These are phyloP conservation scores for Marmota flaviventris DNA, from an alignment of 2,113 vertebrate species.

Conservation along the genomic window DNA sequence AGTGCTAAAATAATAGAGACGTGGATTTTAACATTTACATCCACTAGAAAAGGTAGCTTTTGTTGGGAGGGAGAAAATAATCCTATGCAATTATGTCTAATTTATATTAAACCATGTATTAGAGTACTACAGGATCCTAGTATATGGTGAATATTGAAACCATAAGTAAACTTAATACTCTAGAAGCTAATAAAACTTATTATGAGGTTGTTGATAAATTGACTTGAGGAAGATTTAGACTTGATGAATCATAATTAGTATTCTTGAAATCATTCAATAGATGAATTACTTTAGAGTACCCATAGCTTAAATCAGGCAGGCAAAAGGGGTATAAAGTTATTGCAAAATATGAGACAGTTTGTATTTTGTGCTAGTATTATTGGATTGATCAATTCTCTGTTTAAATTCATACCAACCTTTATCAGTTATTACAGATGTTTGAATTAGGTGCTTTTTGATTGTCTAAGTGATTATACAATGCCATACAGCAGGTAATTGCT, in stretches of 20 bases:
- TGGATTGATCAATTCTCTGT: not conserved
- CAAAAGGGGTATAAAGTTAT: not conserved
- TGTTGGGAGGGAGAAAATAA: not conserved
- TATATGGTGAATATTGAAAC: not conserved
- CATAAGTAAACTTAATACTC: not conserved
- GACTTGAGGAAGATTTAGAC: not conserved
- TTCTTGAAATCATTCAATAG: not conserved
- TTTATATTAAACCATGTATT: not conserved
- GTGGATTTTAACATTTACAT: not conserved
- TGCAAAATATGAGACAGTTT: not conserved
- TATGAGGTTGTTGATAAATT: not conserved
- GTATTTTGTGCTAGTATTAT: not conserved
- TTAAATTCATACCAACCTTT: constrained; percentile 10
- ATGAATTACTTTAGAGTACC: not conserved
- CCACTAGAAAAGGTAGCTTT: not conserved
- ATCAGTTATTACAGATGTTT: not conserved
- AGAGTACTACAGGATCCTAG: not conserved
- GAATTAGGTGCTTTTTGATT: not conserved
- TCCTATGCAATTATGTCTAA: not conserved
- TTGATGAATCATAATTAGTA: not conserved
- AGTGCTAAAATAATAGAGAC: not conserved
- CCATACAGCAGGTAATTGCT: not conserved
- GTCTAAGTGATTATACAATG: not conserved
- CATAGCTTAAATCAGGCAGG: not conserved
- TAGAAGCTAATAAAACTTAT: not conserved